These are phyloP conservation scores for Cnemophilus loriae DNA, from an alignment of 2,113 vertebrate genomes.

Conservation along the genomic window DNA sequence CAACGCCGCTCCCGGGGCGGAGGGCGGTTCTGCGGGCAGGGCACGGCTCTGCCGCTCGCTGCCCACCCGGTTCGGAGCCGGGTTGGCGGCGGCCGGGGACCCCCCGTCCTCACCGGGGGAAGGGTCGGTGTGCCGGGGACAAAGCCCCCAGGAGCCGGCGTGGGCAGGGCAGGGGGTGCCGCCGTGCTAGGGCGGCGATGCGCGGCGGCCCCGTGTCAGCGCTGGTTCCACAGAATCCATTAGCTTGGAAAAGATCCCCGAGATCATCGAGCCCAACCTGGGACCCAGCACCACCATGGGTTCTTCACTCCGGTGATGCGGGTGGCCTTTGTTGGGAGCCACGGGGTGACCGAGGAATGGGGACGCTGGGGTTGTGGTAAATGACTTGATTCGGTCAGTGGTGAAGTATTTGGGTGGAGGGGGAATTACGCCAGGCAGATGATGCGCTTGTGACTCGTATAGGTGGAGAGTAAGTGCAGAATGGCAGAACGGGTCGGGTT, in stretches of 20 bases:
- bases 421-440: neutral
- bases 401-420: neutral
- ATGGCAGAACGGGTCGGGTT: neutral
- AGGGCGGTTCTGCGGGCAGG: neutral
- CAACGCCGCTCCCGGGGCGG: neutral
- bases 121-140: neutral
- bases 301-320: accelerated
- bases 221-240: neutral
- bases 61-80: neutral
- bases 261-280: neutral
- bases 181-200: accelerated
- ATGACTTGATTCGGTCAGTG: neutral
- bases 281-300: neutral
- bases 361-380: neutral
- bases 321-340: neutral
- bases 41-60: neutral
- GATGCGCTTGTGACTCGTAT: neutral
- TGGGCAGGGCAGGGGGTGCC: neutral
- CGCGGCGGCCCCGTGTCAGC: neutral
- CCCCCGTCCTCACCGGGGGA: neutral
- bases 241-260: neutral
- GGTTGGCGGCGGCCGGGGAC: neutral
- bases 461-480: neutral
- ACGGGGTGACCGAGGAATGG: accelerated
- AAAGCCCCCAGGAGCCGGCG: neutral